These are phyloP conservation scores for Centropristis striata DNA, from an alignment of 2,113 vertebrate species.

Conservation along the genomic window DNA sequence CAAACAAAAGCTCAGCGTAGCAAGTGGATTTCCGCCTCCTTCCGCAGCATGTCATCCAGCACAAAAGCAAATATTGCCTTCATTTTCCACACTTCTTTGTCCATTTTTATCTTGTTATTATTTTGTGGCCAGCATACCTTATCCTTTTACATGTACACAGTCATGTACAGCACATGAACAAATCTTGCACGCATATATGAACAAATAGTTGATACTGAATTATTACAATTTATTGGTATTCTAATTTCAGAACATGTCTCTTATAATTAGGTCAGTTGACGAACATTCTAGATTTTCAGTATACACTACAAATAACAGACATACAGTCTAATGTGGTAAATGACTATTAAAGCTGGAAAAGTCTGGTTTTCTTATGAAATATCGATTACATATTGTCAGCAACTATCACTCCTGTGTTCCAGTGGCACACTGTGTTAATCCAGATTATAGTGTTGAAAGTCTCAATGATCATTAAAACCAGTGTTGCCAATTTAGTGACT, in stretches of 20 bases:
- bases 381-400: too few species aligned
- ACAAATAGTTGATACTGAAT: neutral
- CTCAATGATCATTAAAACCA: too few species aligned
- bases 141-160: neutral
- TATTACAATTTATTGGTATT: neutral
- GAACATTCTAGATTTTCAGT: too few species aligned
- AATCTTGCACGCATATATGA: neutral
- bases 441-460: too few species aligned
- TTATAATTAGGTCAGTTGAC: neutral
- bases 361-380: too few species aligned
- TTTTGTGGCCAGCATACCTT: neutral
- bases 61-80: constrained; percentile 48
- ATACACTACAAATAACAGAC: too few species aligned
- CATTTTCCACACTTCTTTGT: constrained; percentile 51
- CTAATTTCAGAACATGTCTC: neutral
- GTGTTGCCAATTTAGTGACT: too few species aligned
- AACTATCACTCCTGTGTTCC: too few species aligned
- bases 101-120: neutral
- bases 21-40: constrained; percentile 40
- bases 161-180: neutral
- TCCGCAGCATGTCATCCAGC: constrained; percentile 38
- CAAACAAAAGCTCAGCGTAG: constrained; percentile 35
- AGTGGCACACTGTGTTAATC: too few species aligned
- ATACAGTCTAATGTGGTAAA: too few species aligned
- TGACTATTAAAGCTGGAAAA: too few species aligned